Evolutionary conservation across 2,888 invertebrate species (phyloP), one percentile per base, ranked within the genome.

Genomic region (Drosophila merina): DNA sequence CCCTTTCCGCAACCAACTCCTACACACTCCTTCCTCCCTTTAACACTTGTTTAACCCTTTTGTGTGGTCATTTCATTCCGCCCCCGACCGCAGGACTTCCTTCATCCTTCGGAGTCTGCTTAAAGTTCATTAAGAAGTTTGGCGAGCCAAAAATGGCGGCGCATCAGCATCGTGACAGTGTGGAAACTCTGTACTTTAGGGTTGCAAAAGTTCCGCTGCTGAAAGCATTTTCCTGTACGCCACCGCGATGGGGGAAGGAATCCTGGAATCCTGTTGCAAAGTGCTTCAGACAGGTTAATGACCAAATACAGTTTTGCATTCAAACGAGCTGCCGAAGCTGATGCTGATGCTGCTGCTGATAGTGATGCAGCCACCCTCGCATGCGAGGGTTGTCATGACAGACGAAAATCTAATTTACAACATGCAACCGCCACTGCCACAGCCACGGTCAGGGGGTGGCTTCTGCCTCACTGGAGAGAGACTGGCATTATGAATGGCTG

Each of bases 221-320:
- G 87, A 87, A 83, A 83, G 87, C 83, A 83, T 83, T 83, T 79
- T 47, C 60, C 70, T 83, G 87, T 83, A 64, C 50, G 12, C 69
- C 50, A n/a, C 69, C 33, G 40, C 38, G 9, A 7, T 14, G 14
- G 12, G 57, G 42, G 9, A 14, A 49, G 42, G 36, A 50, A 49
- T 48, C 7, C 75, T 71, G 52, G 73, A n/a, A n/a, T 36, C 36
- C 12, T 36, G 36, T 74, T 72, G 72, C 87, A 83, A 83, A 86
- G 87, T 83, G 88, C 87, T 79, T 72, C 69, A 78, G 80, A 81
- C 88, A 88, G 88, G 84, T 85, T 85, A 85, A 85, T 88, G 85
- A 85, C 88, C 85, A 85, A 86, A 74, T 75, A 63, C 81, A 75
- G 88, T 85, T 85, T 85, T 85, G 85, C 86, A 85, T 85, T 85